phyloP scores from a whole-genome alignment of 2,888 invertebrate genomes.

The Sceliomorpha sp. region DNA sequence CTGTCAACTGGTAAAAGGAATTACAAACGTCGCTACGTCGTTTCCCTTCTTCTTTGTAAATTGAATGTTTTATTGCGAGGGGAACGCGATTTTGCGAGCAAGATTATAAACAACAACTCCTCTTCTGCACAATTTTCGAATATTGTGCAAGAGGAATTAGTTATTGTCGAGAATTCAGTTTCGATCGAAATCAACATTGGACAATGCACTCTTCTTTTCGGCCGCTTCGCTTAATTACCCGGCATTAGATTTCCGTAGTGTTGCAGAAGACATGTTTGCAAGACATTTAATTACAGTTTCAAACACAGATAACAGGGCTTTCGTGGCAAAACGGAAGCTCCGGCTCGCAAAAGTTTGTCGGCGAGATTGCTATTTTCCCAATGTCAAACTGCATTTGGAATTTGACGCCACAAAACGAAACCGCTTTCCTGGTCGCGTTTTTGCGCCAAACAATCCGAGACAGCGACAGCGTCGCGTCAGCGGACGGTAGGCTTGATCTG shows the following conservation, averaged over 20 bases:
- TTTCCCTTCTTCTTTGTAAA: constrained; percentile 9
- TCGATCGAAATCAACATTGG: no score
- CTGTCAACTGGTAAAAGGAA: not conserved
- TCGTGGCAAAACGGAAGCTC: constrained; percentile 51
- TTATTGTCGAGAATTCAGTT: no score
- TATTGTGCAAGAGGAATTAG: no score
- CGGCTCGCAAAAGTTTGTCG: constrained; percentile 40
- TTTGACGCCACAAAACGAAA: constrained; percentile 9
- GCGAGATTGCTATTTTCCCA: constrained; percentile 49
- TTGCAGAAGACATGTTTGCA: constrained; percentile 37
- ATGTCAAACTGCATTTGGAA: no score
- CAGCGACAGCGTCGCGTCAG: not conserved
- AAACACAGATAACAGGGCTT: constrained; percentile 52
- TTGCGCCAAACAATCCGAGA: constrained; percentile 18
- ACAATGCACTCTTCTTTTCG: no score
- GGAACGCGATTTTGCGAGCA: constrained; percentile 3
- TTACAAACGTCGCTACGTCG: no score
- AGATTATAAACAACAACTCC: no score
- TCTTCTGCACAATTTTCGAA: no score
- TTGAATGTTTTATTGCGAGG: no score
- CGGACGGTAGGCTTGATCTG: constrained; percentile 12
- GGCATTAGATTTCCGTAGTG: constrained; percentile 35
- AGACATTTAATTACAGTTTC: constrained; percentile 56
- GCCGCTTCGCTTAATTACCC: constrained; percentile 36
- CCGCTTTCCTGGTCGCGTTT: constrained; percentile 13